Percentiles rank a stretch among this genome's conserved stretches.
phyloP scores from a whole-genome alignment of 2,113 vertebrate species.

The Chamaea fasciata region DNA sequence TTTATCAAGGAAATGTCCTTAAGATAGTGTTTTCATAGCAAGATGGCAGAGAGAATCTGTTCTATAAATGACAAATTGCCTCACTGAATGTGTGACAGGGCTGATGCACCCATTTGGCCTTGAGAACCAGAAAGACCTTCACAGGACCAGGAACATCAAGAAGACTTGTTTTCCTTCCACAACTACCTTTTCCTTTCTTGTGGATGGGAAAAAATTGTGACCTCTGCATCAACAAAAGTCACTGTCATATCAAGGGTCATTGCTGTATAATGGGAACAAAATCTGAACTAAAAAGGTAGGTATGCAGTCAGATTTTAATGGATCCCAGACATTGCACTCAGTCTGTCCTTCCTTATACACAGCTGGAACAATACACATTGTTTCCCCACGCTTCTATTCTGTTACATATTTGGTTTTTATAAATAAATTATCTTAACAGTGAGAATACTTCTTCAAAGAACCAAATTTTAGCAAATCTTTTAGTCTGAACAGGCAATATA shows the following conservation, averaged over 20 bases:
- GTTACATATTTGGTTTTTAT: not conserved
- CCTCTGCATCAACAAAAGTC: not conserved
- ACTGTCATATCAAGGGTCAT: not conserved
- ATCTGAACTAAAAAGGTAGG: not conserved
- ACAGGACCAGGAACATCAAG: not conserved
- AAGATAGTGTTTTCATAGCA: not conserved
- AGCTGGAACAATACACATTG: not conserved
- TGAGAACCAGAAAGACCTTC: not conserved
- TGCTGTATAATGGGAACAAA: not conserved
- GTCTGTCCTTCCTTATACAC: not conserved
- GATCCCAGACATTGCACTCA: not conserved
- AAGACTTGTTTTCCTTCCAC: fast-evolving
- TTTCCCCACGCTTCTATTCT: not conserved
- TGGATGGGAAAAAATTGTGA: not conserved
- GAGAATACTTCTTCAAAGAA: not conserved
- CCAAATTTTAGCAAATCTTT: not conserved
- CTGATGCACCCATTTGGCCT: not conserved
- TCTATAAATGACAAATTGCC: not conserved
- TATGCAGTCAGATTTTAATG: not conserved
- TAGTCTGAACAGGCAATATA: not conserved
- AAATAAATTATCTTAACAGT: not conserved
- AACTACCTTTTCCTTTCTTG: not conserved
- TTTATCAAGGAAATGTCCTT: not conserved
- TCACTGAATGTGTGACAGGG: not conserved
- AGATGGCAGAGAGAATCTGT: not conserved